These are phyloP conservation scores for Hydrozoanthus gracilis DNA, from an alignment of 92 coral and sea anemone species.

Conservation along the genomic window DNA sequence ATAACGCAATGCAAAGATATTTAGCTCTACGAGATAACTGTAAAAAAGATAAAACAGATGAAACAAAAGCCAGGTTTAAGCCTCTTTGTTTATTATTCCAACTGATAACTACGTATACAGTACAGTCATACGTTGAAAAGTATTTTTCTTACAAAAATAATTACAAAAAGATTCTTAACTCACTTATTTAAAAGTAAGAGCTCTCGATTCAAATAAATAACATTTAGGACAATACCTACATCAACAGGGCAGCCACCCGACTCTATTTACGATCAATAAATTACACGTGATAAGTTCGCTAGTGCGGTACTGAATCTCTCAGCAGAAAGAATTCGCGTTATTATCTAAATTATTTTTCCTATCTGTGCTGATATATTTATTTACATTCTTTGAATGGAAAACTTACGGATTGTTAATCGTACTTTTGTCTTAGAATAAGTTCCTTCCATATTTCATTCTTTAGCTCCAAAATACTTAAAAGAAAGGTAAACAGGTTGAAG, in stretches of 20 bases:
- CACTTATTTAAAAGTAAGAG: neutral
- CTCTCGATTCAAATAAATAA: neutral
- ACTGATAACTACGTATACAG: neutral
- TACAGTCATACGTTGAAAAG: neutral
- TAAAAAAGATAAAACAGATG: too few species aligned
- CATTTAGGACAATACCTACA: neutral
- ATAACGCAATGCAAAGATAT: too few species aligned
- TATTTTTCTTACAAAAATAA: neutral
- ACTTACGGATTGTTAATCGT: neutral
- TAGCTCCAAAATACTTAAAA: neutral
- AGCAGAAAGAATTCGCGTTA: neutral
- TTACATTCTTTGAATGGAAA: neutral
- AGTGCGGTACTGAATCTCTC: neutral
- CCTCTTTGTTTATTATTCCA: neutral
- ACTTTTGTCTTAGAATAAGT: neutral
- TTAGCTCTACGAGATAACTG: too few species aligned
- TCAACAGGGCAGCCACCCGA: neutral
- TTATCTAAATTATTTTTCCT: neutral
- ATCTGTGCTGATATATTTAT: neutral
- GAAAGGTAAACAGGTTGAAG: too few species aligned
- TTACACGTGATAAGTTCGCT: neutral
- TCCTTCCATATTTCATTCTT: neutral
- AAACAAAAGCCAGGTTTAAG: too few species aligned
- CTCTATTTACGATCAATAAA: neutral
- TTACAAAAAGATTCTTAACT: neutral